phyloP scores from a whole-genome alignment of 2,113 vertebrate species.

The Gorsachius goisagi region DNA sequence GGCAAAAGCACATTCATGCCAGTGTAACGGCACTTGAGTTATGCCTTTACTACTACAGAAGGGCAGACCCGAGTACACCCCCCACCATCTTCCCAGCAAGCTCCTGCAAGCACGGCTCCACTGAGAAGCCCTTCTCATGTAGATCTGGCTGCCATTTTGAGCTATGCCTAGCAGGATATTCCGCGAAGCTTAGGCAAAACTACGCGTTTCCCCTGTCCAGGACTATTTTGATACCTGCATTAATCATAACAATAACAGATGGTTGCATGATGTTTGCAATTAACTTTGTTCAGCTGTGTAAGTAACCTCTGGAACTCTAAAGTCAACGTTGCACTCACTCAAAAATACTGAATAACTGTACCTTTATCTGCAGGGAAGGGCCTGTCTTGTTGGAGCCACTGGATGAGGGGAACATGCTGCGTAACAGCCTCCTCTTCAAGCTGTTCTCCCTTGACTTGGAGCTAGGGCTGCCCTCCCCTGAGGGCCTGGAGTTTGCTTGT shows the following conservation, averaged over 20 bases:
- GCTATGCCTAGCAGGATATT: neutral
- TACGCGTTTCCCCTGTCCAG: neutral
- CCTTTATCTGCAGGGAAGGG: conserved; percentile 71
- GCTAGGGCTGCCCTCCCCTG: conserved; percentile 75
- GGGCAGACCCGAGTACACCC: neutral
- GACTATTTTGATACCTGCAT: neutral
- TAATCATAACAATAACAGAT: neutral
- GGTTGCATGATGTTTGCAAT: neutral
- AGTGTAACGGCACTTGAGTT: neutral
- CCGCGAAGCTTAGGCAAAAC: neutral
- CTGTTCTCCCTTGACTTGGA: conserved; percentile 73
- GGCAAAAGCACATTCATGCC: neutral
- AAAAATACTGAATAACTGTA: neutral
- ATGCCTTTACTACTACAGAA: neutral
- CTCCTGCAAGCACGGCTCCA: neutral
- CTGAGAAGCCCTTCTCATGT: neutral
- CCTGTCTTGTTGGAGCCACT: conserved; percentile 48
- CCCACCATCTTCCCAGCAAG: neutral
- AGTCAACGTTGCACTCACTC: neutral
- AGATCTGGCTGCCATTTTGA: neutral
- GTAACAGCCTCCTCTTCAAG: conserved; percentile 73
- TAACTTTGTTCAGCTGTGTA: neutral
- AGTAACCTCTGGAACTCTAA: neutral
- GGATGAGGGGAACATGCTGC: conserved; percentile 70
- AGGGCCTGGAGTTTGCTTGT: conserved; percentile 61